phyloP scores from a whole-genome alignment of 2,888 invertebrate genomes.

The Ornithoptera alexandrae region DNA sequence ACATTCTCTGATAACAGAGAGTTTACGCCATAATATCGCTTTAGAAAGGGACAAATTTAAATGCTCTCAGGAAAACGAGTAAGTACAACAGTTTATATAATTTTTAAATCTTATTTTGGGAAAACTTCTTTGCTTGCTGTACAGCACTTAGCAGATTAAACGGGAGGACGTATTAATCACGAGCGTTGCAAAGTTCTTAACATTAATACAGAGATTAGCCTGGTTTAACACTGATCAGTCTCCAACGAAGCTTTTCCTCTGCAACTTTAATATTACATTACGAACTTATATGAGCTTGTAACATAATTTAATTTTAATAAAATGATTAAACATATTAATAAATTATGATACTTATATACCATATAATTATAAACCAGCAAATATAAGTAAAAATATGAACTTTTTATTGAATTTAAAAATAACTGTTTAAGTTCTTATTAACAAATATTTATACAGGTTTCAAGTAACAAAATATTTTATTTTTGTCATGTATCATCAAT shows the following conservation, averaged over 20 bases:
- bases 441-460: no score
- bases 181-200: conserved; percentile 4
- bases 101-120: not conserved
- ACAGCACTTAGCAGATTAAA: conserved; percentile 6
- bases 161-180: conserved; percentile 9
- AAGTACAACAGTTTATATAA: not conserved
- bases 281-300: not conserved
- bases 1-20: not conserved
- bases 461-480: no score
- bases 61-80: not conserved
- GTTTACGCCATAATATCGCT: not conserved
- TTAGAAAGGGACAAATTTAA: not conserved
- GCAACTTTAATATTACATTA: not conserved
- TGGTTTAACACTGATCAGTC: conserved; percentile 13
- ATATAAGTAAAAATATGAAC: no score
- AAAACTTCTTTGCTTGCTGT: not conserved
- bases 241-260: conserved; percentile 10
- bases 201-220: conserved; percentile 16
- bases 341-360: no score
- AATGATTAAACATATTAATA: no score
- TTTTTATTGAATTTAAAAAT: no score
- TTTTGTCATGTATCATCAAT: no score
- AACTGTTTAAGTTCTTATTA: no score
- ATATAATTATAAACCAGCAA: no score
- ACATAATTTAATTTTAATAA: no score